Percentiles rank a stretch among this genome's conserved stretches.
Evolutionary conservation across 2,888 invertebrate species (phyloP).

Genomic region (Nymphalis c-album): DNA sequence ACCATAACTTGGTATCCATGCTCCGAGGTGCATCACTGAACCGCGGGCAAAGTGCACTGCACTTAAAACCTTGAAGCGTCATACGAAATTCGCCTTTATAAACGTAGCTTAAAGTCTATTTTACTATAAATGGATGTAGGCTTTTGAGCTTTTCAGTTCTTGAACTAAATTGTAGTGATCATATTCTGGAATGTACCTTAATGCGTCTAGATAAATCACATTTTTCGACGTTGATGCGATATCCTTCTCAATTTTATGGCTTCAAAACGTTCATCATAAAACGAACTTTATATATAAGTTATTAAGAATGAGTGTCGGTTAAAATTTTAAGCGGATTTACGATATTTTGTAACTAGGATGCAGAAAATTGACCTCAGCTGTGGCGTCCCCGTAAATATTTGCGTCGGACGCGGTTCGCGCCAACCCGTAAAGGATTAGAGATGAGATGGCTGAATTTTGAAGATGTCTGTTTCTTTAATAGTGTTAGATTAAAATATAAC

Average conservation of each 20-base stretch:
- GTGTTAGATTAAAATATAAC: slow-evolving; percentile 14
- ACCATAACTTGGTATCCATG: slow-evolving; percentile 75
- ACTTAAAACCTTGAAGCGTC: slow-evolving; percentile 50
- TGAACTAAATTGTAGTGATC: slow-evolving; percentile 26
- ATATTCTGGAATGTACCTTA: slow-evolving; percentile 60
- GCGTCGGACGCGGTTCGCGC: slow-evolving; percentile 65
- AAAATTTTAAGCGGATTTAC: slow-evolving; percentile 36
- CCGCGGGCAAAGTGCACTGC: slow-evolving; percentile 71
- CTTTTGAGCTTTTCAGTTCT: slow-evolving; percentile 44
- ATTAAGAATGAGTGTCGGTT: slow-evolving; percentile 40
- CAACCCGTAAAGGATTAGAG: slow-evolving; percentile 70
- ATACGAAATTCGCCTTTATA: slow-evolving; percentile 42
- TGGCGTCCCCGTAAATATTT: slow-evolving; percentile 76
- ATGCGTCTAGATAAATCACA: slow-evolving; percentile 51
- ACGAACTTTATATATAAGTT: slow-evolving; percentile 32
- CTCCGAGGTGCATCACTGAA: slow-evolving; percentile 72
- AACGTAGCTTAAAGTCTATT: slow-evolving; percentile 33
- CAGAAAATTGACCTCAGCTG: slow-evolving; percentile 77
- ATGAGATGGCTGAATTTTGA: slow-evolving; percentile 58
- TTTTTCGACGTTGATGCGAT: slow-evolving; percentile 48
- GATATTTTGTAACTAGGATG: slow-evolving; percentile 45
- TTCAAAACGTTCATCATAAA: slow-evolving; percentile 36
- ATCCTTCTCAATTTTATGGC: slow-evolving; percentile 57
- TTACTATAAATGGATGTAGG: not conserved
- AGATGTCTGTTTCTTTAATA: slow-evolving; percentile 35